A percentile compares a stretch with the other conserved stretches of the same genome.
These are phyloP conservation scores for Metalampra italica DNA, from an alignment of 2,888 invertebrate genomes.

Conservation along the genomic window DNA sequence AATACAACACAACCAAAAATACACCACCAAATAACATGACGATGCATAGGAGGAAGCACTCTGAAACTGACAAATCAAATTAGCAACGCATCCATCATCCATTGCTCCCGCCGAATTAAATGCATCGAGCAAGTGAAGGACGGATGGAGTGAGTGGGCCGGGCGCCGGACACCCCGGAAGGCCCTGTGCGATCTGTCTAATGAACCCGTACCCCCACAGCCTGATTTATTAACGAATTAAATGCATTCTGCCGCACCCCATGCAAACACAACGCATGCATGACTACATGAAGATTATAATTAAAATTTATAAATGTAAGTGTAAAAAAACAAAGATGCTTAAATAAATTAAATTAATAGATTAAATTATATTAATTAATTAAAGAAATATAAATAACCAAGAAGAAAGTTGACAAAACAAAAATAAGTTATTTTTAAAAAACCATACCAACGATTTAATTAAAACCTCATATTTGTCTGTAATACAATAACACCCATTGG, in stretches of 20 bases:
- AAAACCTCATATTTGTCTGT: too few species aligned
- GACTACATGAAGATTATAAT: slow-evolving; percentile 6
- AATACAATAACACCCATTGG: too few species aligned
- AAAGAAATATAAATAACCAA: too few species aligned
- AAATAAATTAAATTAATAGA: too few species aligned
- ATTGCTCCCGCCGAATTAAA: slow-evolving; percentile 56
- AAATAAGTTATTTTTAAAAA: too few species aligned
- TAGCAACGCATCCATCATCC: slow-evolving; percentile 52
- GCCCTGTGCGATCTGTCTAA: slow-evolving; percentile 73
- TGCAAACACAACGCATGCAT: slow-evolving; percentile 16
- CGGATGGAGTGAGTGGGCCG: slow-evolving; percentile 52
- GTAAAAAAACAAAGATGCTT: neutral
- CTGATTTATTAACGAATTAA: slow-evolving; percentile 79
- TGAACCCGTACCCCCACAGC: slow-evolving; percentile 70
- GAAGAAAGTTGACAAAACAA: neutral
- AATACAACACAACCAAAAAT: neutral
- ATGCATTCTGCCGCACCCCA: slow-evolving; percentile 72
- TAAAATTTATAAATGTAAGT: too few species aligned
- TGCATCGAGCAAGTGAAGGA: slow-evolving; percentile 59
- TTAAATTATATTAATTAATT: too few species aligned
- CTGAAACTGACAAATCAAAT: slow-evolving; percentile 34
- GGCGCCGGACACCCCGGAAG: slow-evolving; percentile 61
- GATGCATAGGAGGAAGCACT: neutral
- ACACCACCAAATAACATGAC: neutral
- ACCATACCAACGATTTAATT: too few species aligned